Evolutionary conservation across 2,797 vertebrate species (phyloP).

Genomic region (Sebastes minor): DNA sequence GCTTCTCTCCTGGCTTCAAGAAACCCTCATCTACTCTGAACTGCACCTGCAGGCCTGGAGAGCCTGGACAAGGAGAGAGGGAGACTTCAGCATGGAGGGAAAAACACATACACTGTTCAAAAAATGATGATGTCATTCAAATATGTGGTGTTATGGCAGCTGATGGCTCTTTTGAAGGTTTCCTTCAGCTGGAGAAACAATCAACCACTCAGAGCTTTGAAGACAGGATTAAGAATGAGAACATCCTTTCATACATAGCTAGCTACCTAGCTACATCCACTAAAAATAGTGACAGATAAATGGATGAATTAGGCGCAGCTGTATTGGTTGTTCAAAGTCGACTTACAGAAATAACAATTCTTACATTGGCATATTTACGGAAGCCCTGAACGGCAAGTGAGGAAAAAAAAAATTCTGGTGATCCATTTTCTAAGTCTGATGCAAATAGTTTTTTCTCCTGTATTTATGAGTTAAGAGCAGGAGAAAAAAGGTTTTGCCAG

Average conservation of each 20-base stretch:
- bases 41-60: constrained; percentile 88
- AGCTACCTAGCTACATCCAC: not conserved
- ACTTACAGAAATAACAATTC: not conserved
- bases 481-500: too few species aligned
- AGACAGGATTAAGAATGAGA: not conserved
- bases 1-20: constrained; percentile 86
- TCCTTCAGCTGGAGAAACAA: not conserved
- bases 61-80: constrained; percentile 68
- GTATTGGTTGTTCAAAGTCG: not conserved
- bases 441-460: too few species aligned
- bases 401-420: too few species aligned
- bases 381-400: too few species aligned
- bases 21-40: constrained; percentile 86
- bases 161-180: not conserved
- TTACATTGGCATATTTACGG: not conserved
- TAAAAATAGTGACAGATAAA: not conserved
- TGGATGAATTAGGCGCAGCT: not conserved
- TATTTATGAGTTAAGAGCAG: too few species aligned
- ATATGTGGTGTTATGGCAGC: too few species aligned
- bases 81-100: not conserved
- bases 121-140: not conserved
- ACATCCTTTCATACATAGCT: not conserved
- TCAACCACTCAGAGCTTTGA: not conserved
- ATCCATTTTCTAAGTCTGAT: too few species aligned
- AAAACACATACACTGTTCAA: not conserved